Evolutionary conservation across 2,888 invertebrate species (phyloP).

Genomic region (Galerucella pusilla): DNA sequence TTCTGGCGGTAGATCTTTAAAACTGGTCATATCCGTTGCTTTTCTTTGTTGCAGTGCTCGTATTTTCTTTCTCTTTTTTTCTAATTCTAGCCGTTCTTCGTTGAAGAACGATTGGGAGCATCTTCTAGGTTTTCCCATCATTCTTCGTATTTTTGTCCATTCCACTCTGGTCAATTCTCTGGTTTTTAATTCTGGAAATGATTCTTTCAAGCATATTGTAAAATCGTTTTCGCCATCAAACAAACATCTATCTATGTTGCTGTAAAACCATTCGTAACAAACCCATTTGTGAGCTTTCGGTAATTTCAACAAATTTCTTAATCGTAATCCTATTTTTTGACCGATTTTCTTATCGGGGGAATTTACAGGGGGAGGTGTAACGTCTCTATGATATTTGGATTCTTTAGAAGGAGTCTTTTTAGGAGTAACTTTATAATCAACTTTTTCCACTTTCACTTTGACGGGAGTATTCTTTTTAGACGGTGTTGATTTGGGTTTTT

Average conservation of each 20-base stretch:
- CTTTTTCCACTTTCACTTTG: conserved; percentile 49
- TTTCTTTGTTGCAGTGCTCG: conserved; percentile 93
- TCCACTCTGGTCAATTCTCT: conserved; percentile 87
- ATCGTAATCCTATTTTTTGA: conserved; percentile 87
- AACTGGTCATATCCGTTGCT: conserved; percentile 77
- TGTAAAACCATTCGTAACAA: conserved; percentile 99
- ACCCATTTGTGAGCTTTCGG: conserved; percentile 99
- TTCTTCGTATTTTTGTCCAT: conserved; percentile 94
- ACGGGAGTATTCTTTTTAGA: conserved; percentile 54
- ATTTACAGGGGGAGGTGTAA: conserved; percentile 65
- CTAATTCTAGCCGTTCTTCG: conserved; percentile 92
- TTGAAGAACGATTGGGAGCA: conserved; percentile 95
- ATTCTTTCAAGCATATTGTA: conserved; percentile 90
- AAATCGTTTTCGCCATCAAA: conserved; percentile 98
- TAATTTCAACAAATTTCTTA: conserved; percentile 92
- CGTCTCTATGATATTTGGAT: conserved; percentile 55
- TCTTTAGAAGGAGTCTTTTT: conserved; percentile 58
- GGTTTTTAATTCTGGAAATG: conserved; percentile 91
- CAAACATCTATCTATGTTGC: conserved; percentile 94
- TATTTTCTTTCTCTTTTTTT: conserved; percentile 91
- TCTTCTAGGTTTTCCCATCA: conserved; percentile 97
- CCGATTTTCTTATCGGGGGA: conserved; percentile 87
- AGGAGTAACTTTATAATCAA: conserved; percentile 52
- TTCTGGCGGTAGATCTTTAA: conserved; percentile 92
- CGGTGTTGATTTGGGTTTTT: conserved; percentile 71